Base-by-base conservation (phyloP, 1,140 invertebrate species). In the Lethrus apterus region DNA sequence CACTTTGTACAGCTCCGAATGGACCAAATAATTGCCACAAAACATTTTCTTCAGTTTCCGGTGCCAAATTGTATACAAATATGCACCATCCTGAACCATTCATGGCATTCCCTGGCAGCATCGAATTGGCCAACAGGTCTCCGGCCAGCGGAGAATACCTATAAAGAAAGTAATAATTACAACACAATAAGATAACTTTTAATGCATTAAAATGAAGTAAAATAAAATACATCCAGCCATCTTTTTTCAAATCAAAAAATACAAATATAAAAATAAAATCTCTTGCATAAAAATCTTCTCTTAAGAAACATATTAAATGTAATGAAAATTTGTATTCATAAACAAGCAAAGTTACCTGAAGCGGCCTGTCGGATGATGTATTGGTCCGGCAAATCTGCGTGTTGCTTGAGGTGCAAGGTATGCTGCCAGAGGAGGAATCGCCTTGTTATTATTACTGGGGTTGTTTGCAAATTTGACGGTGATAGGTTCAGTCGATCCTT, bases 381-480 rank as follows among this genome's bases (percentile, higher is more conserved):
- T 94, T 58, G 87, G 90, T 69, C 86, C 90, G 70, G 88, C 89
- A 74, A 86, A 93, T 57, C 88, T 77, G 48, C 89, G 72, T 63
- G 79, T 71, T 59, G 84, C 73, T 63, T 86, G 83, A 14, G 89
- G 86, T 52, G 88, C 80, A 58, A 97, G 74, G 70, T 97, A 98
- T 26, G 93, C 92, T 21, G 91, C 87, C 64, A 96, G 72, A 21
- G 93, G 91, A 57, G 88, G 86, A 66, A 93, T 78, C 48, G 87
- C 86, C 70, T 92, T 92, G 64, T 83, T 84, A 71, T 89, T 90
- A 77, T 89, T 92, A 74, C 89, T 93, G n/a, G 91, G 89, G 68
- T 94, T 98, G 72, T 99, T 99, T 50, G 96, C 96, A 71, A 99
- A 99, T 74, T 99, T 99, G 50, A 99, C 96, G 24, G 93, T 97